A percentile compares a stretch with the other conserved stretches of the same genome.
phyloP scores from a whole-genome alignment of 2,113 vertebrate genomes.

The Potamarius usumacintae region DNA sequence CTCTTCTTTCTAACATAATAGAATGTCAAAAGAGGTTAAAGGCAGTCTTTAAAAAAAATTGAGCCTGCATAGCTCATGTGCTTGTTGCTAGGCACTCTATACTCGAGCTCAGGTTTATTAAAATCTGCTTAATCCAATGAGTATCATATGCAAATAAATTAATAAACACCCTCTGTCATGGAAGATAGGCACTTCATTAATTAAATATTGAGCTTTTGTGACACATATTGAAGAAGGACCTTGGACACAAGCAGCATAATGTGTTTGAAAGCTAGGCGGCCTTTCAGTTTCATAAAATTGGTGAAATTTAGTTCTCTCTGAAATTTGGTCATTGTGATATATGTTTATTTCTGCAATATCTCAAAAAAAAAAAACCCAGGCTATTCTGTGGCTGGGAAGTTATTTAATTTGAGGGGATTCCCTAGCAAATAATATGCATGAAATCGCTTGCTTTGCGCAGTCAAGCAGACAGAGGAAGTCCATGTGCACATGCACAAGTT shows the following conservation, averaged over 20 bases:
- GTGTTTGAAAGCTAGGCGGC: background rate
- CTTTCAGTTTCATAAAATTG: too few relatives aligned
- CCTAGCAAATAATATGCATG: too few relatives aligned
- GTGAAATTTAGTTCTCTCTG: too few relatives aligned
- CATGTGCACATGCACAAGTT: too few relatives aligned
- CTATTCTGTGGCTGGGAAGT: too few relatives aligned
- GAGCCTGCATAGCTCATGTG: background rate
- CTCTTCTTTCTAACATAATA: background rate
- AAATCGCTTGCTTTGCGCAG: too few relatives aligned
- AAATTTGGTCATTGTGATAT: too few relatives aligned
- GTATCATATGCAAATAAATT: background rate
- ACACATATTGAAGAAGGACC: background rate
- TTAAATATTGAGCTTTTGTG: background rate
- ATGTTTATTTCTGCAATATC: too few relatives aligned
- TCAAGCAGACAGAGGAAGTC: too few relatives aligned
- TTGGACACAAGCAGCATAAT: background rate
- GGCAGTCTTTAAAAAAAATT: background rate
- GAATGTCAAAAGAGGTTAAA: slow-evolving; percentile 5
- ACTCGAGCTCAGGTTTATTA: background rate
- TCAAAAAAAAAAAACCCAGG: too few relatives aligned
- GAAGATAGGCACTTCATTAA: background rate
- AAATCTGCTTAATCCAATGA: too few relatives aligned
- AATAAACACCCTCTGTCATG: background rate
- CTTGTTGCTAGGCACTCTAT: slow-evolving; percentile 1
- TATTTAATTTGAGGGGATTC: too few relatives aligned